Evolutionary conservation across 2,888 invertebrate species (phyloP).

Genomic region (Campoplex nolae): DNA sequence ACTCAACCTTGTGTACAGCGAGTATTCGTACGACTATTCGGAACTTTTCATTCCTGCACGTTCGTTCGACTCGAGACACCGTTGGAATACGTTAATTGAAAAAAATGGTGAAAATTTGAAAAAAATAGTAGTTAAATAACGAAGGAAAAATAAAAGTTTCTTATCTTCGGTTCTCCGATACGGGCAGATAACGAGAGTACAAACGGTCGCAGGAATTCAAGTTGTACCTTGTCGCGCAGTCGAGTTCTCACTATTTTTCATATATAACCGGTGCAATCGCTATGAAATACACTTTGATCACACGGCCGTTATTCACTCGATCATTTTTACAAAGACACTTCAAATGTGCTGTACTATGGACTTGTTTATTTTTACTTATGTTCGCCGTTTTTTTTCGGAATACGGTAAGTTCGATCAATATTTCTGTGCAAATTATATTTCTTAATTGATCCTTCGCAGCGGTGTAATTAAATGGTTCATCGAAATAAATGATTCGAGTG

Average conservation of each 20-base stretch:
- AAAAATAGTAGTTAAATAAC: not conserved
- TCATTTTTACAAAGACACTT: conserved; percentile 28
- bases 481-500: not conserved
- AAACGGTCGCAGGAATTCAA: conserved; percentile 12
- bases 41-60: not conserved
- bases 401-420: conserved; percentile 50
- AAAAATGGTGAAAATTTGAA: not conserved
- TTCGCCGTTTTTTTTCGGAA: conserved; percentile 12
- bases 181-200: conserved; percentile 46
- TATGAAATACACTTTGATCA: not conserved
- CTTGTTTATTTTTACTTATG: conserved; percentile 18
- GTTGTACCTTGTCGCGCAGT: conserved; percentile 37
- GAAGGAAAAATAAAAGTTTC: not conserved
- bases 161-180: conserved; percentile 49
- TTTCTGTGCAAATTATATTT: not conserved
- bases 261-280: conserved; percentile 22
- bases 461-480: not conserved
- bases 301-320: conserved; percentile 39
- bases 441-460: not conserved
- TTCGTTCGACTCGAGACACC: not conserved
- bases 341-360: conserved; percentile 18
- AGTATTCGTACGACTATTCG: not conserved
- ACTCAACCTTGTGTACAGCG: not conserved
- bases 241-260: conserved; percentile 7
- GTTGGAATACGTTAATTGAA: no score